These are phyloP conservation scores for Corythoichthys intestinalis DNA, from an alignment of 2,113 vertebrate genomes.

Conservation along the genomic window DNA sequence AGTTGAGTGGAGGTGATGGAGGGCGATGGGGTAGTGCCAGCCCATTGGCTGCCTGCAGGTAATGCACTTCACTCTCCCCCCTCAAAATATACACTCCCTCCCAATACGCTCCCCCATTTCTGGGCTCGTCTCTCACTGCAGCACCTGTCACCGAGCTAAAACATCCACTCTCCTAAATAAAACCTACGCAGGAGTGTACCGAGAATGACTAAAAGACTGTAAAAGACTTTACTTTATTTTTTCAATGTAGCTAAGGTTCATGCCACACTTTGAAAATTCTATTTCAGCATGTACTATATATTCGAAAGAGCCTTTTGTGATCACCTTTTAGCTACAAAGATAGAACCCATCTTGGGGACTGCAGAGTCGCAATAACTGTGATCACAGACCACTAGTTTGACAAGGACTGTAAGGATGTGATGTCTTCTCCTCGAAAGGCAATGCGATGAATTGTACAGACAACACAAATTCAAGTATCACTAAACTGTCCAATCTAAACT, in stretches of 20 bases:
- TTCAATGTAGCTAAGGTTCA: background rate
- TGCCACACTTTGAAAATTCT: background rate
- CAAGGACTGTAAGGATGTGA: background rate
- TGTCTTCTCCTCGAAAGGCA: background rate
- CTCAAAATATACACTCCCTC: conserved; percentile 39
- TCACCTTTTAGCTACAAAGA: background rate
- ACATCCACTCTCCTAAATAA: conserved; percentile 32
- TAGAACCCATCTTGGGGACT: background rate
- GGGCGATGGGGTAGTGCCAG: conserved; percentile 42
- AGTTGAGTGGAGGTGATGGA: conserved; percentile 63
- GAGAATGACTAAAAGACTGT: conserved; percentile 5
- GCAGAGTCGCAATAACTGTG: background rate
- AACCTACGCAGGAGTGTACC: conserved; percentile 12
- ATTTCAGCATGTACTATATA: background rate
- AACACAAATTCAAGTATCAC: background rate
- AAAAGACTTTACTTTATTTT: conserved; percentile 6
- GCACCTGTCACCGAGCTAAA: conserved; percentile 32
- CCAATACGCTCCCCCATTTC: conserved; percentile 24
- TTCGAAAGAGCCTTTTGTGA: background rate
- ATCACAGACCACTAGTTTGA: background rate
- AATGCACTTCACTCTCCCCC: conserved; percentile 50
- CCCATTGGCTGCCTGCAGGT: conserved; percentile 51
- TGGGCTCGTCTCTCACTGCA: conserved; percentile 20
- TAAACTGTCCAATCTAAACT: background rate
- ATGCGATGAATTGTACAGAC: background rate